Evolutionary conservation across 1,140 invertebrate species (phyloP).

Genomic region (Aleiodes sp.): DNA sequence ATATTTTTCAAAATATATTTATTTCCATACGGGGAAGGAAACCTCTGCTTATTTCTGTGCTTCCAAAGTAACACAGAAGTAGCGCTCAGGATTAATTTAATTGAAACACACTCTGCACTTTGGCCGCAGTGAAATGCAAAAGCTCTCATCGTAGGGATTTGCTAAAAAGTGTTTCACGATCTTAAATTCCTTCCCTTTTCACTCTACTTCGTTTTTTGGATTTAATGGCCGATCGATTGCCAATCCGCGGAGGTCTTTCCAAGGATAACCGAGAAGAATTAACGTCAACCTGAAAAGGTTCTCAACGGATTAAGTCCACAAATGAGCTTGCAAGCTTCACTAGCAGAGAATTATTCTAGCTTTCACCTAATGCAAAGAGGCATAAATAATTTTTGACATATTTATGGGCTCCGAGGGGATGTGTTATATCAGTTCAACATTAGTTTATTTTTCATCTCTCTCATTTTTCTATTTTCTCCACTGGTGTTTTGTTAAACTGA

Average conservation of each 20-base stretch:
- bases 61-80: too few species aligned
- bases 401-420: not conserved
- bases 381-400: not conserved
- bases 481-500: slow-evolving; percentile 5
- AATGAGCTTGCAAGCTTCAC: slow-evolving; percentile 29
- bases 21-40: not conserved
- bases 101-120: too few species aligned
- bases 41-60: too few species aligned
- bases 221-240: slow-evolving; percentile 18
- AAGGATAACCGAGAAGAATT: slow-evolving; percentile 21
- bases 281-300: slow-evolving; percentile 27
- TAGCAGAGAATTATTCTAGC: not conserved
- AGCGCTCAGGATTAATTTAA: too few species aligned
- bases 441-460: not conserved
- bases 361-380: not conserved
- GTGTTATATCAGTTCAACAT: too few species aligned
- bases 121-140: not conserved
- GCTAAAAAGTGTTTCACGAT: slow-evolving; percentile 9
- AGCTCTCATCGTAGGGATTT: slow-evolving; percentile 23
- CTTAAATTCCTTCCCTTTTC: too few species aligned
- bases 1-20: too few species aligned
- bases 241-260: slow-evolving; percentile 12
- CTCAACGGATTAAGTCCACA: slow-evolving; percentile 29
- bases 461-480: not conserved
- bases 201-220: too few species aligned